Evolutionary conservation across 2,113 vertebrate genomes (phyloP).

Genomic region (Jaculus jaculus): DNA sequence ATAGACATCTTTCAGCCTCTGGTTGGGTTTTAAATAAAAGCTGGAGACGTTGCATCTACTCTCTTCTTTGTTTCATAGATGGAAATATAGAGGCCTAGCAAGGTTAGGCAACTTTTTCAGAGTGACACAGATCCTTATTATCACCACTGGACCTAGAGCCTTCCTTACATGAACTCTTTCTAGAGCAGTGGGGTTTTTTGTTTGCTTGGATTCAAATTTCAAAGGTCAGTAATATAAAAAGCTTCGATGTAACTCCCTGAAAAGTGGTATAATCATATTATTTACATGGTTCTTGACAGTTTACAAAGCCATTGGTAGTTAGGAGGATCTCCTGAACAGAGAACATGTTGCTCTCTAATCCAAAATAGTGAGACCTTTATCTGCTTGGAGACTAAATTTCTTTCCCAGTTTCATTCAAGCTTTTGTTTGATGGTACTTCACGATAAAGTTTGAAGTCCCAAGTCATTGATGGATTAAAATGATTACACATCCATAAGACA

Average conservation of each 20-base stretch:
- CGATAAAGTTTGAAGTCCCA: background rate
- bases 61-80: background rate
- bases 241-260: background rate
- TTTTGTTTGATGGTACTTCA: conserved; percentile 48
- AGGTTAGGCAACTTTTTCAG: background rate
- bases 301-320: conserved; percentile 36
- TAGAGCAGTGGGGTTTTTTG: conserved; percentile 7
- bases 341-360: conserved; percentile 31
- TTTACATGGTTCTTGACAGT: conserved; percentile 9
- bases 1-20: too few relatives aligned
- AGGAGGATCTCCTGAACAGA: conserved; percentile 16
- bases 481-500: conserved; percentile 24
- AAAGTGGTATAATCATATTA: background rate
- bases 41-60: background rate
- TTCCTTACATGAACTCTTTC: background rate
- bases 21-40: background rate
- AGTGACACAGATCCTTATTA: background rate
- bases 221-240: conserved; percentile 23
- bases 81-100: background rate
- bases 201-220: conserved; percentile 6
- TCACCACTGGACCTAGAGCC: background rate
- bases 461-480: conserved; percentile 51
- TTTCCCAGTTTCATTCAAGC: conserved; percentile 14
- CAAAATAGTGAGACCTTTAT: background rate
- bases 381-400: conserved; percentile 29